Evolutionary conservation across 2,797 vertebrate species (phyloP), one percentile per base, ranked within the genome.

Genomic region (Mormyrops boulengeri): DNA sequence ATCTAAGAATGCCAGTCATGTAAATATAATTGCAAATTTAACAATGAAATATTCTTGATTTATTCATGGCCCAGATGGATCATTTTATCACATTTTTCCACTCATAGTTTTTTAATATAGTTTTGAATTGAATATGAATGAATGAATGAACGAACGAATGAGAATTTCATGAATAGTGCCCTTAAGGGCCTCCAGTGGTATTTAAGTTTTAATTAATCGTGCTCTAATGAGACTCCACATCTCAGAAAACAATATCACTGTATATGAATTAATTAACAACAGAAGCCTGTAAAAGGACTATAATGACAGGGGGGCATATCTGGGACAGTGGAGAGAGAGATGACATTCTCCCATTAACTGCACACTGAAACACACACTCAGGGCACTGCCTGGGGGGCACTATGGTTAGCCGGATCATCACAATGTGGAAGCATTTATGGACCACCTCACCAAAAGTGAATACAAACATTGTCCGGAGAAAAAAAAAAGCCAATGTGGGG

Each of bases 121-220:
- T 41, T 47, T 82, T n/a, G 14, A 22, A 44, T 47, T 47, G 41
- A 77, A 77, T 41, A 41, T 38, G 5, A 73, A 73, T 73, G 66
- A 38, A 34, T 34, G 12, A 77, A 77, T 77, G 69, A 77, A 73
- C 38, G 66, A 9, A 38, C 44, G 73, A 80, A 77, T 77, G 30
- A 41, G 41, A 82, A 82, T 47, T 47, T 47, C 22, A 82, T 47
- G n/a, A 82, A 19, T 47, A 22, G 77, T 82, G 41, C 17, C 41
- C 41, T 82, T 82, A 19, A 82, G 41, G 41, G 41, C 38, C 9
- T 47, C 77, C 77, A 82, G 77, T 82, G 77, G 17, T 82, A 47
- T 47, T n/a, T 82, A n/a, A 82, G 69, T 77, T 77, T 77, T 77
- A 77, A 73, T 73, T 73, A 73, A 77, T 77, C 69, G 47, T 82